phyloP scores from a whole-genome alignment of 2,797 vertebrate species.

The Sebastiscus albofasciatus region DNA sequence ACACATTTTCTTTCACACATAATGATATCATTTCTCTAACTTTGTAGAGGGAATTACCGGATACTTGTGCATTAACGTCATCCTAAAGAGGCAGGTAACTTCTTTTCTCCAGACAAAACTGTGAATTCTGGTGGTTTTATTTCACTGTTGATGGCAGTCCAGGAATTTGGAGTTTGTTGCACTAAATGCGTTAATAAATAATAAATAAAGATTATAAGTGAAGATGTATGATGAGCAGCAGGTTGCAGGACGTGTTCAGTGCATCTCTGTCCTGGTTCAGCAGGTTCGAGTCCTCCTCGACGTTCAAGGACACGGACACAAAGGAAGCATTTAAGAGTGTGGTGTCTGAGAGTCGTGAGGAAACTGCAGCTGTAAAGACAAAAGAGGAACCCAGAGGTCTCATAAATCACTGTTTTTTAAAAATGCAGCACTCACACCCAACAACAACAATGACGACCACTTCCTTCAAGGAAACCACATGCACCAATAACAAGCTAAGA shows the following conservation, averaged over 20 bases:
- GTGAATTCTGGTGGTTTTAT: too few species aligned
- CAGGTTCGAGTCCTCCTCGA: constrained; percentile 8
- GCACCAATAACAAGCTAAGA: constrained; percentile 35
- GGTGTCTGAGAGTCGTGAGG: constrained; percentile 50
- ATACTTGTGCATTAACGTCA: too few species aligned
- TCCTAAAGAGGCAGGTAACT: too few species aligned
- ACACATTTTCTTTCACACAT: too few species aligned
- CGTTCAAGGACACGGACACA: constrained; percentile 54
- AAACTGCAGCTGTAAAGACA: constrained; percentile 63
- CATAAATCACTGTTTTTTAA: constrained; percentile 60
- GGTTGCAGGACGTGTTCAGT: not conserved
- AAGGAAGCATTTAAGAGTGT: constrained; percentile 52
- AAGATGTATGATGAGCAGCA: too few species aligned
- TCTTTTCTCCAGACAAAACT: too few species aligned
- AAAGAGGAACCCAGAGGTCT: constrained; percentile 58
- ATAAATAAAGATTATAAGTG: too few species aligned
- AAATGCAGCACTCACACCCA: constrained; percentile 46
- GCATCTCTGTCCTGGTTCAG: constrained; percentile 1
- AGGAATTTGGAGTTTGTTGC: too few species aligned
- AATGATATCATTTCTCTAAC: too few species aligned
- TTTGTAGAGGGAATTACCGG: too few species aligned
- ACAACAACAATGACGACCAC: constrained; percentile 44
- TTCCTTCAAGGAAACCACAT: constrained; percentile 54
- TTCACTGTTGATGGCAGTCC: too few species aligned
- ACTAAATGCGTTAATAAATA: too few species aligned